phyloP scores from a whole-genome alignment of 1,140 invertebrate species.

The Leptinotarsa texana region DNA sequence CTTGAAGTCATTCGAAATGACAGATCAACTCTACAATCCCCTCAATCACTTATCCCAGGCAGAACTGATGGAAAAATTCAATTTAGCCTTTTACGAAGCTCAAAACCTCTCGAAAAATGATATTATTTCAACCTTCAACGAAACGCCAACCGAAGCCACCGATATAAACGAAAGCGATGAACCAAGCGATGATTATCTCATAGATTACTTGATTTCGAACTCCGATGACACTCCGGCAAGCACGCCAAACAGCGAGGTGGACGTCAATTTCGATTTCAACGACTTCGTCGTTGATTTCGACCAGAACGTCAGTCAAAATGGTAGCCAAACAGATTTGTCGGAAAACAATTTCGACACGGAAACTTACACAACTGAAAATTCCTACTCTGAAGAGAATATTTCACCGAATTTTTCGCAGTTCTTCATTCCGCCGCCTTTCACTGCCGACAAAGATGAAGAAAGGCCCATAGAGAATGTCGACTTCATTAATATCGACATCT shows the following conservation, averaged over 20 bases:
- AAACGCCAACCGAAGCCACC: slow-evolving; percentile 23
- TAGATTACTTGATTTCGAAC: slow-evolving; percentile 45
- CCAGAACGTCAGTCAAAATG: slow-evolving; percentile 35
- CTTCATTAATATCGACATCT: slow-evolving; percentile 43
- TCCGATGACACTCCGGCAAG: slow-evolving; percentile 34
- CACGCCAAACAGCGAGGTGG: slow-evolving; percentile 39
- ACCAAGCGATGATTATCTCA: slow-evolving; percentile 41
- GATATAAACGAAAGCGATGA: slow-evolving; percentile 29
- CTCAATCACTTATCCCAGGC: slow-evolving; percentile 45
- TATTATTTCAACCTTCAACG: slow-evolving; percentile 41
- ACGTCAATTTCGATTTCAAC: slow-evolving; percentile 48
- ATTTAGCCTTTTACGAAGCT: slow-evolving; percentile 52
- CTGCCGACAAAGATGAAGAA: background rate
- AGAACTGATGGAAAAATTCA: slow-evolving; percentile 54
- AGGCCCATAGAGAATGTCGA: slow-evolving; percentile 29
- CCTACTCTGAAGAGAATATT: slow-evolving; percentile 5
- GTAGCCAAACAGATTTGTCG: slow-evolving; percentile 27
- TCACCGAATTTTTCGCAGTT: slow-evolving; percentile 37
- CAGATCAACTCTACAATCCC: slow-evolving; percentile 40
- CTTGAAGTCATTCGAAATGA: slow-evolving; percentile 31
- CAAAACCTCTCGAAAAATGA: slow-evolving; percentile 44
- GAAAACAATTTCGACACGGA: slow-evolving; percentile 36
- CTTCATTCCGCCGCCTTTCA: slow-evolving; percentile 37
- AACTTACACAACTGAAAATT: slow-evolving; percentile 40
- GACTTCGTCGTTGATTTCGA: slow-evolving; percentile 48